phyloP scores from a whole-genome alignment of 2,888 invertebrate genomes.

The Lithophane socia region DNA sequence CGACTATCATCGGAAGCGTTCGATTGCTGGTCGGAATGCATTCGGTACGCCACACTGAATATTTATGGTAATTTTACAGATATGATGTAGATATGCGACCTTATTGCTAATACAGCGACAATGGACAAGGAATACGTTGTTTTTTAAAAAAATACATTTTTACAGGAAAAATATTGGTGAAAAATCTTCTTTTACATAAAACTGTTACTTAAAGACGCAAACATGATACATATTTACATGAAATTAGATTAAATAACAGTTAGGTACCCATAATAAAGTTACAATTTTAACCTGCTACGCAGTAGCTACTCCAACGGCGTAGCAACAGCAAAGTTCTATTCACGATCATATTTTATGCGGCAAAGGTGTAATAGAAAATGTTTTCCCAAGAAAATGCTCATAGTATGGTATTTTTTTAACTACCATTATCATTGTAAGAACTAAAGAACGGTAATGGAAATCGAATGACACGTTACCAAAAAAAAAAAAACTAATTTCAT shows the following conservation, averaged over 20 bases:
- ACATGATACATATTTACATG: background rate
- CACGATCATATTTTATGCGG: background rate
- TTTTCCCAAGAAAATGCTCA: background rate
- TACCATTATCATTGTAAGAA: background rate
- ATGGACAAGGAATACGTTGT: background rate
- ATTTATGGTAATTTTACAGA: conserved; percentile 63
- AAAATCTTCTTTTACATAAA: background rate
- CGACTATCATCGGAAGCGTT: conserved; percentile 56
- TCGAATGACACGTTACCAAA: background rate
- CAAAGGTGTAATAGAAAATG: background rate
- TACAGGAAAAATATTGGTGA: background rate
- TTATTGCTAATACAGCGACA: conserved; percentile 13
- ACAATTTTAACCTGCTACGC: conserved; percentile 16
- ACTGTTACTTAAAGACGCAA: background rate
- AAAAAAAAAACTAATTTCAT: background rate
- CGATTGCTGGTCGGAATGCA: conserved; percentile 55
- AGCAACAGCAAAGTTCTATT: background rate
- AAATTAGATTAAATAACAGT: background rate
- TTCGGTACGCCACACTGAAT: conserved; percentile 56
- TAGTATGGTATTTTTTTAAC: background rate
- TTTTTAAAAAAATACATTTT: background rate
- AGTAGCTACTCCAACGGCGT: conserved; percentile 31
- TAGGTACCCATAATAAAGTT: background rate
- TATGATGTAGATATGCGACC: conserved; percentile 35
- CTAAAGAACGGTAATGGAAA: background rate